Evolutionary conservation across 2,113 vertebrate genomes (phyloP), one percentile per base, ranked within the genome.

Genomic region (Climacteris rufus): DNA sequence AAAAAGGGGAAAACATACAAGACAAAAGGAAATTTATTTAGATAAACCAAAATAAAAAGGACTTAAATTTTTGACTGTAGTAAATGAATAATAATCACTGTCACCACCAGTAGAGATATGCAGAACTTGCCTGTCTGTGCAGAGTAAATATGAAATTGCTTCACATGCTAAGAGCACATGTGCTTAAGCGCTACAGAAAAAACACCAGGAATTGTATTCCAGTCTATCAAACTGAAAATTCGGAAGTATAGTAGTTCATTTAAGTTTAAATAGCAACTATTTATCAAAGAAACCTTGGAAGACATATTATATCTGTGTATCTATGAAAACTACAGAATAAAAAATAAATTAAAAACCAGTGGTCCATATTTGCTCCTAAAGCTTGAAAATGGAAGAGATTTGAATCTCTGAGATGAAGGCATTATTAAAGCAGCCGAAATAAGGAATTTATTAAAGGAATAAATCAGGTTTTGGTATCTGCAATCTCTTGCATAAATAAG

Each of bases 21-120:
- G 31, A 84, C 0, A 6, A 49, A 40, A 89, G 22, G 40, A 77
- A 89, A 81, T 30, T 69, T 22, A 53, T 33, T 74, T 7, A 40
- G 7, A 56, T 19, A 37, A 90, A 70, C 1, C 2, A 78, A 82
- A 84, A 64, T 11, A 60, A 20, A 39, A 96, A 78, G 25, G 6
- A 85, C 21, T 60, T 57, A 9, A 11, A 15, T 69, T 79, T 78
- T 8, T 68, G 2, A 56, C 42, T 28, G 6, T 14, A 66, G 21
- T 30, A 71, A 11, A 23, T 71, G 33, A 86, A 22, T 40, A 64
- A 64, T 23, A 42, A 63, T 21, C 70, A 44, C 45, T 74, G 49
- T 30, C 53, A 82, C 15, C 49, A 60, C 19, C 5, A 2, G 22
- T 0, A 27, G 18, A 85, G 40, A 56, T 19, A 49, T 0, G 3